Percentiles rank a stretch among this genome's conserved stretches.
Evolutionary conservation across 1,140 invertebrate species (phyloP).

Genomic region (Contarinia nasturtii): DNA sequence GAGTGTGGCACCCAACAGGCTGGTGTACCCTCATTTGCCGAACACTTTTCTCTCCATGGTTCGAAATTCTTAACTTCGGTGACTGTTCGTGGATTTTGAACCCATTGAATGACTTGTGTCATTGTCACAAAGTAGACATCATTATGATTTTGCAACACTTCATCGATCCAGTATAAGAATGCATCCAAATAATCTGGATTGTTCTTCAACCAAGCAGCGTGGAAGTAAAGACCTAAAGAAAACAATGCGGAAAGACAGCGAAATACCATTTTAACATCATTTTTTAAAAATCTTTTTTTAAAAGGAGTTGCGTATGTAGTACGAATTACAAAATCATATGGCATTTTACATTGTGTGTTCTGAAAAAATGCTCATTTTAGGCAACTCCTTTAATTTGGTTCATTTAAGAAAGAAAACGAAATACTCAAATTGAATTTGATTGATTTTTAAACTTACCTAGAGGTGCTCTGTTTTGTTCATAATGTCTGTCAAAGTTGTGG

Average conservation of each 20-base stretch:
- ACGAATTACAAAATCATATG: no score
- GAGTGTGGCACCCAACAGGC: slow-evolving; percentile 75
- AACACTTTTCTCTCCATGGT: slow-evolving; percentile 84
- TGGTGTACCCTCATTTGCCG: slow-evolving; percentile 48
- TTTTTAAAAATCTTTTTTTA: no score
- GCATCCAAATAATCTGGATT: slow-evolving; percentile 85
- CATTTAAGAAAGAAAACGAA: no score
- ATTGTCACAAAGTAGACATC: slow-evolving; percentile 96
- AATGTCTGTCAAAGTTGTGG: slow-evolving; percentile 90
- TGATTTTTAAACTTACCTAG: slow-evolving; percentile 21
- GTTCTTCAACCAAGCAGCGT: slow-evolving; percentile 88
- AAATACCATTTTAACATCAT: no score
- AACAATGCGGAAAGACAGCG: no score
- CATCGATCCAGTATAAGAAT: slow-evolving; percentile 88
- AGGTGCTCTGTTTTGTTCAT: slow-evolving; percentile 82
- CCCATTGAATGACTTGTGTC: slow-evolving; percentile 94
- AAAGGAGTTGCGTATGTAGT: no score
- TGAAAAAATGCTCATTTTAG: no score
- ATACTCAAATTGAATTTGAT: no score
- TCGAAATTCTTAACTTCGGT: slow-evolving; percentile 78
- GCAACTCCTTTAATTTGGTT: no score
- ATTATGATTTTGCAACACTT: slow-evolving; percentile 66
- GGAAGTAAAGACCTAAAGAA: slow-evolving; percentile 81
- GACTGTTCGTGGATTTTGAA: slow-evolving; percentile 74
- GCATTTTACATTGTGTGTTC: no score